Percentiles rank a stretch among this genome's conserved stretches.
phyloP scores from a whole-genome alignment of 2,113 vertebrate species.

The Pteruthius melanotis region DNA sequence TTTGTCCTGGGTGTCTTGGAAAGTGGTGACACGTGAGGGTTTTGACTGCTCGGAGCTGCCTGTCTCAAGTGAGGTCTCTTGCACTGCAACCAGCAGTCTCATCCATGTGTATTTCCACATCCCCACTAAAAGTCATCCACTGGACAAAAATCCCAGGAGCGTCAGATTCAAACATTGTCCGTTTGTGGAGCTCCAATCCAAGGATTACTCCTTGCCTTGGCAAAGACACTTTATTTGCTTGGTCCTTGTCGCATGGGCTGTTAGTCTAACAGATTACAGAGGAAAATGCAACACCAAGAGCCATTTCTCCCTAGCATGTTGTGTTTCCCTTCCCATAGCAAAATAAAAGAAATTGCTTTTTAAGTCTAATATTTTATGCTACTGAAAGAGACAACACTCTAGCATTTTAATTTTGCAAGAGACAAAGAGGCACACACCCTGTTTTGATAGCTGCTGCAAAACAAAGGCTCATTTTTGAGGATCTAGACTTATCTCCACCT shows the following conservation, averaged over 20 bases:
- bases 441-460: background rate
- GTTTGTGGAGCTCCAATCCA: background rate
- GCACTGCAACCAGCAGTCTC: background rate
- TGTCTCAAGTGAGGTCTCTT: accelerated
- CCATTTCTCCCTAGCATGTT: background rate
- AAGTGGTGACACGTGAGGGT: background rate
- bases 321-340: background rate
- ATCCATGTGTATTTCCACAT: background rate
- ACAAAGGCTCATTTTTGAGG: background rate
- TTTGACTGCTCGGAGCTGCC: background rate
- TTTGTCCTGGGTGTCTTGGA: accelerated
- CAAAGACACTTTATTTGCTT: background rate
- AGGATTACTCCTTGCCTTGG: background rate
- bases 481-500: background rate
- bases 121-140: background rate
- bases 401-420: background rate
- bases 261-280: background rate
- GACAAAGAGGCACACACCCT: background rate
- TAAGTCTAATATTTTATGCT: background rate
- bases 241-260: background rate
- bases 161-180: background rate
- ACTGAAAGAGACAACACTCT: background rate
- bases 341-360: background rate
- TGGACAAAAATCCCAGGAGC: background rate
- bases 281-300: background rate